Conservation (phyloP, 2,797 vertebrate genomes). For the Rhinichthys osculus region DNA sequence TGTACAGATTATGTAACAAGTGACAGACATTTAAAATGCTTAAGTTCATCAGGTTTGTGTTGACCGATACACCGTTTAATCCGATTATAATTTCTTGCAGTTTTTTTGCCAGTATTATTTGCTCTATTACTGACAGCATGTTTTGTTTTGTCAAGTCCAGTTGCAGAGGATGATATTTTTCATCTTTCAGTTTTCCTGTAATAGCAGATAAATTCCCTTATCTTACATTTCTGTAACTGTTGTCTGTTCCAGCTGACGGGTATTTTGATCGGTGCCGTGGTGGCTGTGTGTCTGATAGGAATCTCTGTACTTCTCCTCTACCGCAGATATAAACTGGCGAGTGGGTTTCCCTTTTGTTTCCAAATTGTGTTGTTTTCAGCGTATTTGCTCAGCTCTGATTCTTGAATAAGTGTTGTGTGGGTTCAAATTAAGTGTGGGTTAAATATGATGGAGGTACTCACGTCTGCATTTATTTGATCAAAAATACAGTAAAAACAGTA, state of each 20-base stretch:
- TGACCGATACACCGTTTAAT: not conserved
- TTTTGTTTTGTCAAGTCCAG: not conserved
- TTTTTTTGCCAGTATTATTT: not conserved
- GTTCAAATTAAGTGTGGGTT: no score
- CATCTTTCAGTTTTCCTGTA: not conserved
- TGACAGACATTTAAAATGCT: not conserved
- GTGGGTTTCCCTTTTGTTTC: slow-evolving; percentile 76
- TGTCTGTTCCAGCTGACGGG: slow-evolving; percentile 83
- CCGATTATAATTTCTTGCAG: not conserved
- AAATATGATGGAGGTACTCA: not conserved
- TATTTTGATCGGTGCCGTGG: slow-evolving; percentile 84
- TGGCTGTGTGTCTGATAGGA: slow-evolving; percentile 81
- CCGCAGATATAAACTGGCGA: slow-evolving; percentile 79
- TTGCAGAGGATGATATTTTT: not conserved
- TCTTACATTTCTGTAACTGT: slow-evolving; percentile 6
- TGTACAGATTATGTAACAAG: not conserved
- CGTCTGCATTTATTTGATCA: not conserved
- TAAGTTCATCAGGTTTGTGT: not conserved
- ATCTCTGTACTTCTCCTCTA: slow-evolving; percentile 85
- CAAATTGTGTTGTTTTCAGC: not conserved
- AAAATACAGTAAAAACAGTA: not conserved
- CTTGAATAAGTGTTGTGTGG: not conserved
- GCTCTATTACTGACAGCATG: not conserved
- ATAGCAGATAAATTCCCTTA: not conserved
- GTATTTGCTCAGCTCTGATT: not conserved